phyloP scores from a whole-genome alignment of 2,797 vertebrate genomes.

The Poecilia picta region DNA sequence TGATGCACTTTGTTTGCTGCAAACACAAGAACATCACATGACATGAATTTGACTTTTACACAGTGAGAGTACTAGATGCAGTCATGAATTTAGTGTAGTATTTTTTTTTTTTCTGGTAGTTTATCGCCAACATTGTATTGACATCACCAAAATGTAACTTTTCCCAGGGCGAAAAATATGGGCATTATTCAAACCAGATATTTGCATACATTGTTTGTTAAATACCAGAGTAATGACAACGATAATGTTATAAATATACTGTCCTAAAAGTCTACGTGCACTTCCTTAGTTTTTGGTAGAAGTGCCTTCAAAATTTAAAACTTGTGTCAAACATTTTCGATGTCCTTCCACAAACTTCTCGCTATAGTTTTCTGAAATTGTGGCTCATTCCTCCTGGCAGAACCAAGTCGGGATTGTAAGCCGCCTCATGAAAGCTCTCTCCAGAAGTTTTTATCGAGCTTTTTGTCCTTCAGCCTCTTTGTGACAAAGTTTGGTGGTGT shows the following conservation, averaged over 20 bases:
- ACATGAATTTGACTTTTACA: not conserved
- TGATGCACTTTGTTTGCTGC: not conserved
- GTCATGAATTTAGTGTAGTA: not conserved
- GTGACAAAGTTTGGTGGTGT: not conserved
- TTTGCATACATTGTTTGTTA: not conserved
- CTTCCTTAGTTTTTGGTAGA: not conserved
- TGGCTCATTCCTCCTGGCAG: not conserved
- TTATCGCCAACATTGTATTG: not conserved
- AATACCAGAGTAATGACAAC: not conserved
- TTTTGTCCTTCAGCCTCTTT: not conserved
- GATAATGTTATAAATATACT: not conserved
- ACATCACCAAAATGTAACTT: not conserved
- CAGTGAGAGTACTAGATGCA: not conserved
- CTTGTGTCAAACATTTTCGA: not conserved
- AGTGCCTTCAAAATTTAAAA: not conserved
- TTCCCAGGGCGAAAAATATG: not conserved
- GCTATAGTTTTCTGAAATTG: not conserved
- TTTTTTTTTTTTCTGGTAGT: not conserved
- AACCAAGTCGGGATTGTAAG: not conserved
- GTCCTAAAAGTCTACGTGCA: not conserved
- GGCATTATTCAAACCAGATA: not conserved
- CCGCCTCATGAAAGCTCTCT: too few relatives aligned
- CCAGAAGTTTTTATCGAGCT: too few relatives aligned
- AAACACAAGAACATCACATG: constrained; percentile 1
- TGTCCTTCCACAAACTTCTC: not conserved